Evolutionary conservation across 2,888 invertebrate genomes (phyloP), one percentile per base, ranked within the genome.

Genomic region (Allacma fusca): DNA sequence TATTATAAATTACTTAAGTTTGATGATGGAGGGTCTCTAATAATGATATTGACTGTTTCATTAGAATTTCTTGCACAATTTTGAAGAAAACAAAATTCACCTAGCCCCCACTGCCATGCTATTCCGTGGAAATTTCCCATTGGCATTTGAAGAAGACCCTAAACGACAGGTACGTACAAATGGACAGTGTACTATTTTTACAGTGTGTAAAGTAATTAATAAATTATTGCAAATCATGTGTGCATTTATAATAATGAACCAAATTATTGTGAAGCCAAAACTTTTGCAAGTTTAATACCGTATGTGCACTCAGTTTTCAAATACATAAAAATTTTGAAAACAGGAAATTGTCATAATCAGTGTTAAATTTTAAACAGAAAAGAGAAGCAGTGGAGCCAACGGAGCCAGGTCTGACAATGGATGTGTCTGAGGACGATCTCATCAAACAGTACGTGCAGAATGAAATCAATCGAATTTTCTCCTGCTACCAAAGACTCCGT

Each of bases 401-500:
- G 7, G 65, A 65, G 65, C 65, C 65, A 4, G 65, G 65, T 12
- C 65, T n/a, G 21, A 28, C 65, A 2, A 7, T 59, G 59, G 65
- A 65, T 2, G 28, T 43, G 9, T 40, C 62, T 21, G 74, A 64
- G 4, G 75, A 75, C 28, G 65, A 24, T 9, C 40, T 26, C 24
- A 57, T 64, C 13, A 64, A 29, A 21, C 40, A 28, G 28, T 50
- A 75, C 50, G 75, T 75, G 4, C 40, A 44, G 44, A 50, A 29
- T 50, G 75, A 75, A 24, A 65, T 75, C 57, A 68, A 67, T 21
- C 65, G 75, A 13, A 75, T 75, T 26, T 75, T 75, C 67, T 40
- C 34, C 26, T 75, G 75, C 68, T 75, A 75, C 29, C 67, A 75
- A 68, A 19, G 75, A 29, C 67, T 75, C 28, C 65, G 75, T 7